Percentiles rank a stretch among this genome's conserved stretches.
phyloP scores from a whole-genome alignment of 2,888 invertebrate genomes.

The Timandra comae region DNA sequence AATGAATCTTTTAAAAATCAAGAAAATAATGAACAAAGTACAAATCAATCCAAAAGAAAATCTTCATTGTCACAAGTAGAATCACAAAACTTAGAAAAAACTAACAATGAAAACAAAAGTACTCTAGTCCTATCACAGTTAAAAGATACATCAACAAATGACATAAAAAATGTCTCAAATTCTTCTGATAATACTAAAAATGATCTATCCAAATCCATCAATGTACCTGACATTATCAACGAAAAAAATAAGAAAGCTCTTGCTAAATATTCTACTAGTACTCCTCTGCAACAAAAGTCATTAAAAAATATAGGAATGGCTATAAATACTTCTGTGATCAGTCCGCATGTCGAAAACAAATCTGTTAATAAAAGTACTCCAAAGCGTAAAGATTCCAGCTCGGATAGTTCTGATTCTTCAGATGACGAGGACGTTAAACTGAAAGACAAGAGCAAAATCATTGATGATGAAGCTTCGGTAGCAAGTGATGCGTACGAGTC shows the following conservation, averaged over 20 bases:
- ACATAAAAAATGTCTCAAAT: slow-evolving; percentile 29
- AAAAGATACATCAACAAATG: slow-evolving; percentile 43
- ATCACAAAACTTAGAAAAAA: slow-evolving; percentile 30
- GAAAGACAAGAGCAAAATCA: slow-evolving; percentile 24
- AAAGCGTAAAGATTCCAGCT: background rate
- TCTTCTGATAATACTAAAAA: slow-evolving; percentile 29
- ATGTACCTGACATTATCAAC: slow-evolving; percentile 29
- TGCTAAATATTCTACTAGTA: slow-evolving; percentile 56
- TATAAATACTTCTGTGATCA: slow-evolving; percentile 48
- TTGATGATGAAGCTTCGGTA: slow-evolving; percentile 58
- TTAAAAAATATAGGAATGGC: slow-evolving; percentile 32
- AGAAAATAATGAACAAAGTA: slow-evolving; percentile 7
- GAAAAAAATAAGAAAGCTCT: slow-evolving; percentile 30
- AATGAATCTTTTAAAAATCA: background rate
- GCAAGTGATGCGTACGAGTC: slow-evolving; percentile 63
- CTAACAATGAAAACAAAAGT: slow-evolving; percentile 43
- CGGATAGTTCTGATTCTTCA: slow-evolving; percentile 6
- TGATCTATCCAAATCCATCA: slow-evolving; percentile 38
- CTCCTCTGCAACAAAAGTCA: slow-evolving; percentile 53
- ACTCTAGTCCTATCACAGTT: slow-evolving; percentile 52
- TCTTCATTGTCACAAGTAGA: slow-evolving; percentile 20
- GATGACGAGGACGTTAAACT: slow-evolving; percentile 27
- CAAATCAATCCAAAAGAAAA: slow-evolving; percentile 18
- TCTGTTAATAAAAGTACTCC: slow-evolving; percentile 4
- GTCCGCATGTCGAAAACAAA: slow-evolving; percentile 26